Percentiles rank a stretch among this genome's conserved stretches.
Evolutionary conservation across 2,888 invertebrate genomes (phyloP).

Genomic region (Sphaerophoria rueppellii): DNA sequence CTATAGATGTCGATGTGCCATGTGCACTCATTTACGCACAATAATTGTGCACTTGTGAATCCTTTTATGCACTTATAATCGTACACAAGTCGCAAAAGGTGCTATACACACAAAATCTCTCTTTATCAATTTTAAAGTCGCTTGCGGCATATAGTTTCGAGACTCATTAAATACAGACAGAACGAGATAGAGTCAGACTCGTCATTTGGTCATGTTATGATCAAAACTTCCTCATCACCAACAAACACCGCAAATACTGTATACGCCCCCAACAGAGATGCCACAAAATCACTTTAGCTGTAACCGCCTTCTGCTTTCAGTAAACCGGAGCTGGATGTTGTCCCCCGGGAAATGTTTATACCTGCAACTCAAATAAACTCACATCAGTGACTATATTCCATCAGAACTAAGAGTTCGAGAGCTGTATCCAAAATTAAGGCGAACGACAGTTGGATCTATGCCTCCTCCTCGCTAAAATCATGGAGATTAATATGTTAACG

Average conservation of each 20-base stretch:
- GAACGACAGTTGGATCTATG: neutral
- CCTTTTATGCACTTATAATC: slow-evolving; percentile 5
- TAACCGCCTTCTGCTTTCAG: slow-evolving; percentile 64
- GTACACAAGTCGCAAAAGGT: no score
- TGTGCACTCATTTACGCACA: neutral
- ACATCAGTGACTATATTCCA: neutral
- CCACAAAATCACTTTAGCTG: slow-evolving; percentile 71
- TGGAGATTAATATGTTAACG: slow-evolving; percentile 67
- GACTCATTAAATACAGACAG: neutral
- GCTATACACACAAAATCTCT: no score
- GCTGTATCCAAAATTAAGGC: slow-evolving; percentile 58
- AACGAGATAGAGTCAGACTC: slow-evolving; percentile 47
- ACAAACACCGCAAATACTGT: slow-evolving; percentile 68
- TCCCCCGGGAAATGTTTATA: slow-evolving; percentile 39
- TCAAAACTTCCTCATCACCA: slow-evolving; percentile 71
- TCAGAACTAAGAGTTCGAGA: slow-evolving; percentile 21
- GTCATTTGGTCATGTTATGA: slow-evolving; percentile 64
- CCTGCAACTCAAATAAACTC: slow-evolving; percentile 29
- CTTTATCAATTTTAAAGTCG: no score
- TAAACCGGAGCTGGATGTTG: slow-evolving; percentile 1
- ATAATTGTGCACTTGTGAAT: slow-evolving; percentile 4
- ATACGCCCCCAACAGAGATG: slow-evolving; percentile 69
- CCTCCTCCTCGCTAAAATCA: slow-evolving; percentile 21
- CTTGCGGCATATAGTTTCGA: neutral
- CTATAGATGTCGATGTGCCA: neutral